Percentiles rank a stretch among this genome's conserved stretches.
Evolutionary conservation across 2,113 vertebrate genomes (phyloP).

Genomic region (Mastomys coucha): DNA sequence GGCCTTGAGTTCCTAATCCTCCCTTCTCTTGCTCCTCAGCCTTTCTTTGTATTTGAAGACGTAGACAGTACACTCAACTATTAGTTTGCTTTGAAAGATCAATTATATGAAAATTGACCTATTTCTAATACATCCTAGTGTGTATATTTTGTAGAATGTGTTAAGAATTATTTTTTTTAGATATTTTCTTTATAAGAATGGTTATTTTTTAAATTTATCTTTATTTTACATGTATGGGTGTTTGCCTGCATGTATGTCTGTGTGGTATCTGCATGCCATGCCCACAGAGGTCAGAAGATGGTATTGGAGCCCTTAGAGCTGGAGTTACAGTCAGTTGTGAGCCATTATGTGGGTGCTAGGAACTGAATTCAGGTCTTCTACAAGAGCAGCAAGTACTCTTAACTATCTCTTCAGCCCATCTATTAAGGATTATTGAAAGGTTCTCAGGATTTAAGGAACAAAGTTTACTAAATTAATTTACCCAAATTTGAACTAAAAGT

Average conservation of each 20-base stretch:
- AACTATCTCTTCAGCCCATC: neutral
- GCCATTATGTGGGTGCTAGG: neutral
- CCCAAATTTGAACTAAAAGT: conserved; percentile 33
- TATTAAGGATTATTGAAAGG: conserved; percentile 51
- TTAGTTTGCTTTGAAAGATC: conserved; percentile 54
- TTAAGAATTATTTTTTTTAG: conserved; percentile 5
- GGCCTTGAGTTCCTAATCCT: neutral
- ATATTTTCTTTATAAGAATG: too few relatives aligned
- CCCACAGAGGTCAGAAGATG: neutral
- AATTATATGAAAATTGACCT: conserved; percentile 23
- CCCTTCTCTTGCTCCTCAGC: neutral
- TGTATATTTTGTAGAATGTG: conserved; percentile 49
- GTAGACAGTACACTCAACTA: neutral
- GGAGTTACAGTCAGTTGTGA: neutral
- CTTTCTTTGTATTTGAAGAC: neutral
- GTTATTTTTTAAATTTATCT: neutral
- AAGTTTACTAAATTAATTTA: conserved; percentile 59
- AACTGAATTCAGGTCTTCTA: neutral
- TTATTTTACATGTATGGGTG: neutral
- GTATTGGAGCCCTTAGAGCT: neutral
- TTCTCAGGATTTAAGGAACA: conserved; percentile 43
- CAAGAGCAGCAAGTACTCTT: neutral
- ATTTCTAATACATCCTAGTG: neutral
- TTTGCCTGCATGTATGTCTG: neutral
- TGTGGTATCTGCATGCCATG: neutral